phyloP scores from a whole-genome alignment of 2,888 invertebrate genomes.

The Xestoiulus laeticollis region DNA sequence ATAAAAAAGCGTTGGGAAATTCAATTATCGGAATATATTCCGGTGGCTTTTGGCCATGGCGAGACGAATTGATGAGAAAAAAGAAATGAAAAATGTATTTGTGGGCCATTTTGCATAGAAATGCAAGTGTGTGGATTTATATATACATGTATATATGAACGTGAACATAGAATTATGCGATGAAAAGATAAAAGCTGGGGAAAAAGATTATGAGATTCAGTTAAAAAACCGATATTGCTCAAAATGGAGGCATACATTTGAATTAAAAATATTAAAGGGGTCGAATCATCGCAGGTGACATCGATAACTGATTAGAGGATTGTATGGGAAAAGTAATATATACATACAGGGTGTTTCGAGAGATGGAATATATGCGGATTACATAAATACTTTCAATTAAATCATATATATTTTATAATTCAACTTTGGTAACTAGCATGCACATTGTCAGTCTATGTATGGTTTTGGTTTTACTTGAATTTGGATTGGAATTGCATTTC shows the following conservation, averaged over 20 bases:
- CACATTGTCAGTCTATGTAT: too few relatives aligned
- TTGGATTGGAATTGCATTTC: too few relatives aligned
- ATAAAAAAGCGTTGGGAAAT: constrained; percentile 21
- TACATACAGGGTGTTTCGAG: too few relatives aligned
- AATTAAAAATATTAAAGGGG: background rate
- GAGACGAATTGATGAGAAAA: constrained; percentile 23
- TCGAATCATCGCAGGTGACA: background rate
- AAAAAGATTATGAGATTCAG: background rate
- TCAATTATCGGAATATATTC: constrained; percentile 29
- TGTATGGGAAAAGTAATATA: too few relatives aligned
- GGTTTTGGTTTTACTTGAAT: too few relatives aligned
- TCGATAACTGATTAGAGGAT: too few relatives aligned
- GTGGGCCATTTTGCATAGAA: background rate
- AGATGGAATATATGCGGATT: too few relatives aligned
- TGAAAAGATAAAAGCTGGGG: background rate
- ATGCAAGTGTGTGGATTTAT: too few relatives aligned
- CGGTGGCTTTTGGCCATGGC: constrained; percentile 11
- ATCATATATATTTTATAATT: too few relatives aligned
- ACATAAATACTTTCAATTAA: too few relatives aligned
- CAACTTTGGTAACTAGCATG: too few relatives aligned
- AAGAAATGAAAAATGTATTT: background rate
- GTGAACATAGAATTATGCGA: background rate
- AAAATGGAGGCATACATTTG: background rate
- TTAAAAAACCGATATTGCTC: background rate
- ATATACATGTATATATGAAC: background rate